Percentiles rank a stretch among this genome's conserved stretches.
phyloP scores from a whole-genome alignment of 2,797 vertebrate genomes.

The Lepilemur ruficaudatus region DNA sequence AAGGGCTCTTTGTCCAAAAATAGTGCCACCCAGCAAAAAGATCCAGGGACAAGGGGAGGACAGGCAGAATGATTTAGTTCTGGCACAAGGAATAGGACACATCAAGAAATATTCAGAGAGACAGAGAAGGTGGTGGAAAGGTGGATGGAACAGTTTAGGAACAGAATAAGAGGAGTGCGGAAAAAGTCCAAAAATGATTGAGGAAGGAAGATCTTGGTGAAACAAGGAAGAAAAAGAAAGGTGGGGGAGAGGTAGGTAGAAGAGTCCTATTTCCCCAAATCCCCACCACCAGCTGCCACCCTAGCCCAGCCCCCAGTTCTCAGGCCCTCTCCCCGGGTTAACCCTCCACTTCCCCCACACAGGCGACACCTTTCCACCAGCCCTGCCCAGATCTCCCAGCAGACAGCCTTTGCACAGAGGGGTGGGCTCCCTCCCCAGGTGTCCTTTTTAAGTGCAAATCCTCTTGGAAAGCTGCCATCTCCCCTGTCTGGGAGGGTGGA shows the following conservation, averaged over 20 bases:
- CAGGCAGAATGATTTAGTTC: background rate
- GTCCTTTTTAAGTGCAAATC: background rate
- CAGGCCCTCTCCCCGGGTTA: background rate
- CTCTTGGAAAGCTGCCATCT: background rate
- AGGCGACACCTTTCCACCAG: background rate
- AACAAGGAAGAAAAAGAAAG: slow-evolving; percentile 14
- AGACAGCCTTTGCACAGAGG: background rate
- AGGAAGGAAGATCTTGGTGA: background rate
- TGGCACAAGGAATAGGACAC: background rate
- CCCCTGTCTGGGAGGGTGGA: background rate
- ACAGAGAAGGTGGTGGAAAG: background rate
- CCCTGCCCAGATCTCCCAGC: background rate
- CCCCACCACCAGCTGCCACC: too few species aligned
- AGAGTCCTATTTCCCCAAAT: background rate
- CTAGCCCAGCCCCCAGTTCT: background rate
- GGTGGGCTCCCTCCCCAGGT: background rate
- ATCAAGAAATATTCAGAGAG: background rate
- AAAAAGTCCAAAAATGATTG: background rate
- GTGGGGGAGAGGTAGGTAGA: background rate
- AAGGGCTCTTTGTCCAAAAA: background rate
- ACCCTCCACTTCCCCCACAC: background rate
- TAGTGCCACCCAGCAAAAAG: background rate
- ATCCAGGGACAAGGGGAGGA: background rate
- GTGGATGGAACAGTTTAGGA: background rate
- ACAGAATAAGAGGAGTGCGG: background rate